Evolutionary conservation across 2,888 invertebrate species (phyloP), one percentile per base, ranked within the genome.

Genomic region (Mamestra brassicae): DNA sequence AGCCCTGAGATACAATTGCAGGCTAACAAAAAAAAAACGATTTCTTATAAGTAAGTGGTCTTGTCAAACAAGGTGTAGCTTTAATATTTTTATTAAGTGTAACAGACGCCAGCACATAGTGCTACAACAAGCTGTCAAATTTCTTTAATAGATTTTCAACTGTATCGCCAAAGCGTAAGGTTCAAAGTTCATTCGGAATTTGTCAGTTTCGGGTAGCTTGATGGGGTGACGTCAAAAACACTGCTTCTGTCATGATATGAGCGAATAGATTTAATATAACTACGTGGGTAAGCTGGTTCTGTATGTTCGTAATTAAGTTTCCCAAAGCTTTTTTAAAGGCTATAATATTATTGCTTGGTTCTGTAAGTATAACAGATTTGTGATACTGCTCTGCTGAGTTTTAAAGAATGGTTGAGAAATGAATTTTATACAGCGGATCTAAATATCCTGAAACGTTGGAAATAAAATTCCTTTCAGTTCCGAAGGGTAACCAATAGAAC

Each of bases 271-370:
- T 57, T 45, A 36, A 36, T 15, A 68, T 11, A 65, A 11, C 11
- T 36, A 15, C n/a, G 47, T 47, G 11, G 11, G n/a, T 50, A 42
- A 72, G 15, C 36, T 52, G 11, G 34, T 45, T 74, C 36, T 42
- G 47, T 38, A 1, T 52, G 11, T 52, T 74, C 45, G n/a, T 60
- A 45, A 74, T 73, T 73, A 60, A 36, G 58, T 60, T 74, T 52
- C 10, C 6, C 0, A n/a, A 60, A n/a, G 47, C 57, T 38, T 50
- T 58, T 57, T 4, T 13, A 17, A 36, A 7, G 34, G 1, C 42
- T 42, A 58, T 34, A 4, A 70, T 55, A 34, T 38, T n/a, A 8
- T 50, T 42, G 17, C 10, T 50, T 42, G 47, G 15, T 72, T 58
- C n/a, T 47, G 17, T 67, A 26, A 1, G 26, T 26, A 34, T 57